Evolutionary conservation across 1,140 invertebrate species (phyloP).

Genomic region (Psix sp.): DNA sequence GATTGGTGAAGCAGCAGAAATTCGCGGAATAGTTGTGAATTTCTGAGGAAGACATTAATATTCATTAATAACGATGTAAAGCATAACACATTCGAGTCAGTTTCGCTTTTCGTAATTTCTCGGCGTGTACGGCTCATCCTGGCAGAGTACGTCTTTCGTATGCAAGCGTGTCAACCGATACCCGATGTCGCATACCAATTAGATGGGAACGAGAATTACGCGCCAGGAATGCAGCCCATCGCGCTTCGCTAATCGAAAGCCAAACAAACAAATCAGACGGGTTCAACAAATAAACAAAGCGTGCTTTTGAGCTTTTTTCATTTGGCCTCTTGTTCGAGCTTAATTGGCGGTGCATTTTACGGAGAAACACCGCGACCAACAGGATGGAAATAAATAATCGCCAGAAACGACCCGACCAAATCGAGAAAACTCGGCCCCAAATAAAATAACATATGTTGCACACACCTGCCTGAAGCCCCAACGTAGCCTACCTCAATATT

Average conservation of each 20-base stretch:
- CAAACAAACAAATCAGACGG: conserved; percentile 1
- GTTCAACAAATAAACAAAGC: too few relatives aligned
- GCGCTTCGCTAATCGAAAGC: not conserved
- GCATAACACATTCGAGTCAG: conserved; percentile 43
- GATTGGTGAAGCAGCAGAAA: not conserved
- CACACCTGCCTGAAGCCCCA: conserved; percentile 19
- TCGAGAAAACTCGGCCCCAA: conserved; percentile 31
- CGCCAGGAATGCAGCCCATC: conserved; percentile 23
- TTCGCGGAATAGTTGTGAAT: conserved; percentile 22
- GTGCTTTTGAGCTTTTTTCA: conserved; percentile 4
- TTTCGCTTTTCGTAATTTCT: conserved; percentile 60
- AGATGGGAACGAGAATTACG: conserved; percentile 47
- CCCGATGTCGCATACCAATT: conserved; percentile 63
- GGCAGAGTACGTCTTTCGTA: conserved; percentile 55
- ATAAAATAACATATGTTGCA: conserved; percentile 43
- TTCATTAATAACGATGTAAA: conserved; percentile 53
- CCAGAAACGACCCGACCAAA: conserved; percentile 29
- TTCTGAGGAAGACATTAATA: conserved; percentile 19
- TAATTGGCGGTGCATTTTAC: conserved; percentile 31
- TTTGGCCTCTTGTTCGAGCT: conserved; percentile 17
- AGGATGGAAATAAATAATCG: conserved; percentile 38
- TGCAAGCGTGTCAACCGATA: conserved; percentile 64
- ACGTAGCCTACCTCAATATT: conserved; percentile 46
- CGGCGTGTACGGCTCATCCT: conserved; percentile 40
- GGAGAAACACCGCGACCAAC: conserved; percentile 17